These are phyloP conservation scores for Protonemura montana DNA, from an alignment of 2,888 invertebrate genomes.

Conservation along the genomic window DNA sequence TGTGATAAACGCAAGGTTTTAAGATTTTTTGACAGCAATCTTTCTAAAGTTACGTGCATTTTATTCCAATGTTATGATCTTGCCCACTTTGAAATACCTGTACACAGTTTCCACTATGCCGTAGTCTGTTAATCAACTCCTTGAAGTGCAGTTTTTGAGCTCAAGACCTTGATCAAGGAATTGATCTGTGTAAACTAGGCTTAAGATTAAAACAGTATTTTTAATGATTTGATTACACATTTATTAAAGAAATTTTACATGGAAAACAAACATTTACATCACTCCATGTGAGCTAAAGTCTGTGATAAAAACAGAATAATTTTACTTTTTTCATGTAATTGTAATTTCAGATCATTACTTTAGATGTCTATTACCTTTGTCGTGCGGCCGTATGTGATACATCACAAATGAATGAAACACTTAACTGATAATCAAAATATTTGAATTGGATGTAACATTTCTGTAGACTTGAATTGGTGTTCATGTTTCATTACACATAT, in stretches of 20 bases:
- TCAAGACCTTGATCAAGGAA: too few species aligned
- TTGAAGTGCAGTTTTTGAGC: too few species aligned
- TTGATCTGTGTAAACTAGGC: too few species aligned
- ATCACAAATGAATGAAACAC: background rate
- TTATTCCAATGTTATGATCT: too few species aligned
- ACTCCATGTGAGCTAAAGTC: constrained; percentile 48
- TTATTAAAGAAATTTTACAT: constrained; percentile 46
- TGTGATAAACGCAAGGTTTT: too few species aligned
- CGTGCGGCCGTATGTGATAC: background rate
- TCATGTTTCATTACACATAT: background rate
- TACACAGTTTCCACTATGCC: too few species aligned
- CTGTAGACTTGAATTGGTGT: background rate
- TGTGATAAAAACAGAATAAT: constrained; percentile 48
- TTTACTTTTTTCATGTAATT: background rate
- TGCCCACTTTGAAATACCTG: too few species aligned
- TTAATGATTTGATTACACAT: constrained; percentile 45
- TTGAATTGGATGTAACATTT: background rate
- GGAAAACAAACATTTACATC: constrained; percentile 47
- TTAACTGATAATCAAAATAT: background rate
- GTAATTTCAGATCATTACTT: background rate
- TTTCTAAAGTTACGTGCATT: too few species aligned
- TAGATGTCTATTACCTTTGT: background rate
- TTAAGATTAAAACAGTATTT: background rate
- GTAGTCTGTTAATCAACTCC: too few species aligned
- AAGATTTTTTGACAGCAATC: too few species aligned